These are phyloP conservation scores for Hystrix brachyura DNA, from an alignment of 2,113 vertebrate species.

Conservation along the genomic window DNA sequence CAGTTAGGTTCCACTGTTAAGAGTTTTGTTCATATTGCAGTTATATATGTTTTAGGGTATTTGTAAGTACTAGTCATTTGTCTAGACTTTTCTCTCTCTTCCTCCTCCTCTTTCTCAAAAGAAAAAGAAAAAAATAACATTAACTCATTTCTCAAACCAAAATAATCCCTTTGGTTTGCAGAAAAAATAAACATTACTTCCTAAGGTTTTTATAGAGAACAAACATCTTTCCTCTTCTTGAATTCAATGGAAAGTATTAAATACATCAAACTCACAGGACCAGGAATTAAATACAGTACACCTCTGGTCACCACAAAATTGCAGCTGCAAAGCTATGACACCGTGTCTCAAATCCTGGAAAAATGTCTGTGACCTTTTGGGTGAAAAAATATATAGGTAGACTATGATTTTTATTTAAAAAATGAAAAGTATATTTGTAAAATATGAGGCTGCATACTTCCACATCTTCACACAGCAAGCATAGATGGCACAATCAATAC, in stretches of 20 bases:
- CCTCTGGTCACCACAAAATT: background rate
- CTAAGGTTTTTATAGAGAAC: conserved; percentile 14
- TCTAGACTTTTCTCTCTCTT: conserved; percentile 51
- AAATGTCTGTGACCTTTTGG: background rate
- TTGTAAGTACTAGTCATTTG: conserved; percentile 45
- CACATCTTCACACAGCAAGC: background rate
- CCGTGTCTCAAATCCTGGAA: background rate
- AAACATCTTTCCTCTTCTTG: conserved; percentile 29
- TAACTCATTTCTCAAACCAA: conserved; percentile 39
- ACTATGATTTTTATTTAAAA: background rate
- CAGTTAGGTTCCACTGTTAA: conserved; percentile 35
- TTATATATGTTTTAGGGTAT: conserved; percentile 59
- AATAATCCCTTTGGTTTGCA: background rate
- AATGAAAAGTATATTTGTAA: background rate
- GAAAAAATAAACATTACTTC: conserved; percentile 28
- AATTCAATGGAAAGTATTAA: conserved; percentile 7
- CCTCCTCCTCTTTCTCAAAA: background rate
- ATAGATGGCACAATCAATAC: background rate
- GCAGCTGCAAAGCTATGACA: background rate
- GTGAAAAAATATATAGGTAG: background rate
- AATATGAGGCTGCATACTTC: background rate
- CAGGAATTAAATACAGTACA: background rate
- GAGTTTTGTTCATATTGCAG: conserved; percentile 45
- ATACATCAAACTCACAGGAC: background rate
- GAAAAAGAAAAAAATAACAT: background rate